Base-by-base conservation (phyloP, 2,797 vertebrate species). In the Malurus leucopterus region DNA sequence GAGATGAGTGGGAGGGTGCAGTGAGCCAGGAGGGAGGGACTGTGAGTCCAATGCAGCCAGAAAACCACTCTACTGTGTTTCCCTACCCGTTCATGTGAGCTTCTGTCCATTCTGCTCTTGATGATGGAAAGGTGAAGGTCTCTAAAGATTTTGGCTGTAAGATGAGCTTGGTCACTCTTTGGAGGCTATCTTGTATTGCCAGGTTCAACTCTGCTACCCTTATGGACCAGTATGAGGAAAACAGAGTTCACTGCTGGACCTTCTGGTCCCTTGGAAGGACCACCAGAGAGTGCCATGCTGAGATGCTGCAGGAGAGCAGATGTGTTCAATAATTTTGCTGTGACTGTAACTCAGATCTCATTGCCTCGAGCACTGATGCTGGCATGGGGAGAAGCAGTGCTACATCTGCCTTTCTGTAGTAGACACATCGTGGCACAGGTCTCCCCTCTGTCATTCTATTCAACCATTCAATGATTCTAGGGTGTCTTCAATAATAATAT, bases 11-110 rank as follows among this genome's bases (percentile, higher is more conserved):
- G 24, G 71, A 71, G 22, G 15, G 15, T 27, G 27, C 19, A n/a
- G 29, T 30, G 62, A 72, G 16, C 23, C 75, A 84, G 61, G 29
- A 80, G 44, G 51, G 47, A 36, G 46, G 51, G 47, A 38, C 58
- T 1, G 0, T 6, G 38, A 62, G 15, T 64, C 41, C n/a, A 15
- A 12, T 75, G 34, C 43, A 32, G 19, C 32, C 70, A 59, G 44
- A 47, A 41, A 38, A 41, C 17, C 1, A 0, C 61, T 79, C 43
- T 79, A 26, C 64, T 40, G 9, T 41, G 9, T 38, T 83, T 73
- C 34, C 16, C 32, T 67, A 8, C 30, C 9, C 0, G 0, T 15
- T 79, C 21, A 2, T 15, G 3, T 8, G 24, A 75, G 24, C n/a
- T 59, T 49, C 64, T 83, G 68, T 41, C 61, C 21, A 1, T 57